Evolutionary conservation across 2,113 vertebrate genomes (phyloP).

Genomic region (Mellivora capensis): DNA sequence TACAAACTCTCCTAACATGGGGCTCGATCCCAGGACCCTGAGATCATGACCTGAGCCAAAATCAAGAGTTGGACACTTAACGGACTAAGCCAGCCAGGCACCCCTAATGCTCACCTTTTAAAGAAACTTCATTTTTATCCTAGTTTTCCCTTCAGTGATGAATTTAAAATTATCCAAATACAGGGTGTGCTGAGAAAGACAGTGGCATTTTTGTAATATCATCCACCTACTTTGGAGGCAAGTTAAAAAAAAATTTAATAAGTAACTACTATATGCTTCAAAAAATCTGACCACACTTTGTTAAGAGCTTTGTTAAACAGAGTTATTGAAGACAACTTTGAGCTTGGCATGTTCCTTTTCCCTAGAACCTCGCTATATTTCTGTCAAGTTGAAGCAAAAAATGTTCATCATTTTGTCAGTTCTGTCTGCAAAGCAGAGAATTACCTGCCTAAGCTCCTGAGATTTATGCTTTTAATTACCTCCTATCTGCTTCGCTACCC

Average conservation of each 20-base stretch:
- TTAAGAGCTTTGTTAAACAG: conserved; percentile 75
- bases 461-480: conserved; percentile 89
- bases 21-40: background rate
- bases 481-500: conserved; percentile 80
- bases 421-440: conserved; percentile 83
- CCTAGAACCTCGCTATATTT: conserved; percentile 79
- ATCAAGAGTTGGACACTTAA: background rate
- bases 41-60: background rate
- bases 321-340: conserved; percentile 72
- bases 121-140: conserved; percentile 1
- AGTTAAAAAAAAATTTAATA: background rate
- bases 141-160: background rate
- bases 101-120: background rate
- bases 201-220: background rate
- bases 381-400: conserved; percentile 82
- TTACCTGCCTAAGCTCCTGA: conserved; percentile 80
- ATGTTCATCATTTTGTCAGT: conserved; percentile 86
- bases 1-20: background rate
- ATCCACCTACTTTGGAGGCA: conserved; percentile 7
- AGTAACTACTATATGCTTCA: conserved; percentile 58
- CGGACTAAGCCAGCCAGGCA: background rate
- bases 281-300: conserved; percentile 56
- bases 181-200: conserved; percentile 23
- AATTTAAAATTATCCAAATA: conserved; percentile 43
- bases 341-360: conserved; percentile 67